Conservation (phyloP, 2,113 vertebrate genomes). For the Clarias magur region DNA sequence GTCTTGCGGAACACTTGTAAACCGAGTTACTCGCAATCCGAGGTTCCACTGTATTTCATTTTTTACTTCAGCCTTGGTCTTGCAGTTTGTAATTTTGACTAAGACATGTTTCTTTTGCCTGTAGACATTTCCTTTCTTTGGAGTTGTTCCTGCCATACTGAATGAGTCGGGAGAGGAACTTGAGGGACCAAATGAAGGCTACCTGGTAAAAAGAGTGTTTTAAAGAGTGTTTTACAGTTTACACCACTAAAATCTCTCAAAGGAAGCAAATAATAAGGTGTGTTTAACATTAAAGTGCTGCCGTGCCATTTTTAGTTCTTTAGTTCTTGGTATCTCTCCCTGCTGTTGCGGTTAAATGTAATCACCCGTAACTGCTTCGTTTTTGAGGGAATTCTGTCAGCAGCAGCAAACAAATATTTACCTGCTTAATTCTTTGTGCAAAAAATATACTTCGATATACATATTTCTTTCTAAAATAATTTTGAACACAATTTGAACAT, state of each 20-base stretch:
- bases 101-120: not conserved
- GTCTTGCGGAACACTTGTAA: too few relatives aligned
- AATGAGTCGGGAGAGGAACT: conserved; percentile 93
- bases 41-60: too few relatives aligned
- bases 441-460: too few relatives aligned
- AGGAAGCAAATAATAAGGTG: not conserved
- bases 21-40: too few relatives aligned
- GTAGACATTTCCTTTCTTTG: conserved; percentile 95
- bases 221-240: not conserved
- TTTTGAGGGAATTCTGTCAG: not conserved
- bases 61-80: not conserved
- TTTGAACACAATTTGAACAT: too few relatives aligned
- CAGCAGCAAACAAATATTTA: not conserved
- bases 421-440: too few relatives aligned
- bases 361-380: too few relatives aligned
- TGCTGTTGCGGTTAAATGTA: not conserved
- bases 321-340: not conserved
- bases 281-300: too few relatives aligned
- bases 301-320: not conserved
- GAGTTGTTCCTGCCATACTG: conserved; percentile 91
- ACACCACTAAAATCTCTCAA: not conserved
- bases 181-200: conserved; percentile 93
- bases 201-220: conserved; percentile 79
- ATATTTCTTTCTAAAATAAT: too few relatives aligned
- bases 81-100: not conserved